Conservation (phyloP, 2,797 vertebrate genomes). For the Premnoplex brunnescens region DNA sequence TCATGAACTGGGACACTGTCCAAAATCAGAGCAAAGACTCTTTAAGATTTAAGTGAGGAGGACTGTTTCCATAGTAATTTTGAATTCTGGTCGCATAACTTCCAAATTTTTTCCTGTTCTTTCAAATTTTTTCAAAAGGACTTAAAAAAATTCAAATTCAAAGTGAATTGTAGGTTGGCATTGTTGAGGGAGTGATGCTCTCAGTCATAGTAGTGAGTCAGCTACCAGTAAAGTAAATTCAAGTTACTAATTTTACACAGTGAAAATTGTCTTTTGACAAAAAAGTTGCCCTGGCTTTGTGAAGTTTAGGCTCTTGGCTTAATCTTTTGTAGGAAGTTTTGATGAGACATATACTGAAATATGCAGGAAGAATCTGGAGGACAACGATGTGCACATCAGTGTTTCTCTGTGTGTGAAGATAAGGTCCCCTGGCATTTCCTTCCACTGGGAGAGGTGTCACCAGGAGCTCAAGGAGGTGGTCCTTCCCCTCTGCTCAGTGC, state of each 20-base stretch:
- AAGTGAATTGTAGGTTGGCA: neutral
- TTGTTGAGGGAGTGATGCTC: neutral
- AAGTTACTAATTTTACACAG: neutral
- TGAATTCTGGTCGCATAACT: neutral
- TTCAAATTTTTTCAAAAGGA: neutral
- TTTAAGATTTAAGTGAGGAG: neutral
- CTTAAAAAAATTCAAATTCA: fast-evolving
- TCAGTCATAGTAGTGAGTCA: neutral
- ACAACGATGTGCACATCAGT: neutral
- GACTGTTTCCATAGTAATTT: neutral
- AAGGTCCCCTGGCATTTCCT: conserved; percentile 36
- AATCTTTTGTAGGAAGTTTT: conserved; percentile 8
- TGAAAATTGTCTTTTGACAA: neutral
- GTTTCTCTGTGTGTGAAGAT: neutral
- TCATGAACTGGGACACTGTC: neutral
- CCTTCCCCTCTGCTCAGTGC: neutral
- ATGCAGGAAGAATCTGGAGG: neutral
- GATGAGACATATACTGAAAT: neutral
- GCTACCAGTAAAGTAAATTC: neutral
- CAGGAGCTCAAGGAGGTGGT: neutral
- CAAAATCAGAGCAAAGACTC: neutral
- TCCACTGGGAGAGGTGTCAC: neutral
- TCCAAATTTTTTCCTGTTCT: neutral
- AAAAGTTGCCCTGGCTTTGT: neutral
- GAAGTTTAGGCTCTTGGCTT: neutral